A percentile compares a stretch with the other conserved stretches of the same genome.
phyloP scores from a whole-genome alignment of 2,888 invertebrate species.

The Cheilosia soror region DNA sequence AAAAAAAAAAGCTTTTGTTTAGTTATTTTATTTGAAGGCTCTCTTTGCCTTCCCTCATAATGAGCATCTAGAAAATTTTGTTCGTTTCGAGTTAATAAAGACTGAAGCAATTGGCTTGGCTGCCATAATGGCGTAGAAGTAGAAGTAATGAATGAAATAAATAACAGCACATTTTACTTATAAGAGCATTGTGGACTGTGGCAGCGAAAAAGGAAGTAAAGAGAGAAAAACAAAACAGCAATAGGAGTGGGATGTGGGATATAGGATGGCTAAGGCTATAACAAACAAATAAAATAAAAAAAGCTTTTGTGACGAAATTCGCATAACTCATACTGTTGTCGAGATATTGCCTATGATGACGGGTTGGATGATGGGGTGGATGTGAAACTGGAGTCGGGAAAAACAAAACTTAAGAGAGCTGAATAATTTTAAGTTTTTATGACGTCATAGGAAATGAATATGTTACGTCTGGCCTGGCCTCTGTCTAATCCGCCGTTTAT shows the following conservation, averaged over 20 bases:
- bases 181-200: constrained; percentile 36
- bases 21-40: background rate
- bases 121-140: constrained; percentile 25
- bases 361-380: background rate
- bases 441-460: constrained; percentile 55
- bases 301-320: constrained; percentile 26
- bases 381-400: background rate
- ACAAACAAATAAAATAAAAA: background rate
- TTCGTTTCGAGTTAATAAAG: constrained; percentile 18
- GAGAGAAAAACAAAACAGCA: background rate
- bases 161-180: constrained; percentile 7
- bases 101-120: constrained; percentile 9
- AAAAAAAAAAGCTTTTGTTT: constrained; percentile 8
- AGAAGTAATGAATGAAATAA: constrained; percentile 63
- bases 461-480: constrained; percentile 54
- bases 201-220: constrained; percentile 10
- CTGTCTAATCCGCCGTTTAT: constrained; percentile 40
- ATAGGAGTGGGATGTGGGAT: background rate
- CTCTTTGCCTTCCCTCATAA: constrained; percentile 1
- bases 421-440: constrained; percentile 1
- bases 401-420: constrained; percentile 25
- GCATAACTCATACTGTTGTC: background rate
- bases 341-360: background rate
- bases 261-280: background rate
- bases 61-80: background rate